A percentile compares a stretch with the other conserved stretches of the same genome.
phyloP scores from a whole-genome alignment of 2,113 vertebrate species.

The Melospiza georgiana region DNA sequence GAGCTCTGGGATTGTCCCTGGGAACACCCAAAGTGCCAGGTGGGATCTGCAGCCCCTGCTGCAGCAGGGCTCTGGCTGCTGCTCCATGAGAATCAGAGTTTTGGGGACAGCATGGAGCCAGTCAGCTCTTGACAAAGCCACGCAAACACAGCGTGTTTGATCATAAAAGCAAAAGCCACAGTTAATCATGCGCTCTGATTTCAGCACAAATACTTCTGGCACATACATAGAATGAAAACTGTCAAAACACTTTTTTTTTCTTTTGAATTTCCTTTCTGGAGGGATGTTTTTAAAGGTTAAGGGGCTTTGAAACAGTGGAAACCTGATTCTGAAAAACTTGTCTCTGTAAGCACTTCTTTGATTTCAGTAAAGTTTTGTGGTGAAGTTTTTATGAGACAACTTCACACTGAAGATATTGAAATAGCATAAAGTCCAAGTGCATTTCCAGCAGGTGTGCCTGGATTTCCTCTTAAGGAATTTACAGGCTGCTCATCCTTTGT shows the following conservation, averaged over 20 bases:
- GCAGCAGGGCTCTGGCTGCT: too few species aligned
- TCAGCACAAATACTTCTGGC: not conserved
- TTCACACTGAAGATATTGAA: not conserved
- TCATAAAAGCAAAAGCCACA: not conserved
- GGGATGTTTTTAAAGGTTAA: not conserved
- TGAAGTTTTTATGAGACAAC: not conserved
- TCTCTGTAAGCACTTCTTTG: not conserved
- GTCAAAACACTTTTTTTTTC: not conserved
- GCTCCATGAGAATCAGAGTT: accelerated
- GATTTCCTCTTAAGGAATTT: not conserved
- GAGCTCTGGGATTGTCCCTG: not conserved
- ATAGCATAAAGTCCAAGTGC: not conserved
- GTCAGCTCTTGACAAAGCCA: not conserved
- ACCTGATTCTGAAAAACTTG: not conserved
- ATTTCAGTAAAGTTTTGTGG: not conserved
- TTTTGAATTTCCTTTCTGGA: not conserved
- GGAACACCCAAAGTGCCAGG: accelerated
- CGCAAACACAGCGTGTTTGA: not conserved
- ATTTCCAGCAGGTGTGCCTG: not conserved
- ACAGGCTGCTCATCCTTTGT: not conserved
- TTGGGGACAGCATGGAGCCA: accelerated
- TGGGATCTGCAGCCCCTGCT: not conserved
- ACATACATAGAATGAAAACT: not conserved
- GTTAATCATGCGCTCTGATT: not conserved
- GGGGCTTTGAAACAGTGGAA: not conserved